Conservation (phyloP, 2,797 vertebrate species). For the Hephaestus fuliginosus region DNA sequence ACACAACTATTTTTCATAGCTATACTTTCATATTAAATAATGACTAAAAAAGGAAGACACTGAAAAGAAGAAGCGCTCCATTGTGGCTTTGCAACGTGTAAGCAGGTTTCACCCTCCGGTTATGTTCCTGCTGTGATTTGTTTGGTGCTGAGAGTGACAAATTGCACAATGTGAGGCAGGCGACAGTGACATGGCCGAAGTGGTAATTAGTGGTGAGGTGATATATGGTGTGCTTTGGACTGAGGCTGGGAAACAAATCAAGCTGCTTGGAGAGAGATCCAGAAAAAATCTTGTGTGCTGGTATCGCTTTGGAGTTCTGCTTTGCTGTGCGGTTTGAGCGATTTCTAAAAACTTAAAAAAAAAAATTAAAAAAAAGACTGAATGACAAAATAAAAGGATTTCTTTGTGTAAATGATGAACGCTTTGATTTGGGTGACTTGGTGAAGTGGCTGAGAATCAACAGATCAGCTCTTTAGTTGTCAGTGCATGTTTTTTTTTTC, state of each 20-base stretch:
- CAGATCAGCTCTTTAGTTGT: slow-evolving; percentile 20
- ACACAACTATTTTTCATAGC: background rate
- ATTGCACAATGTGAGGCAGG: slow-evolving; percentile 56
- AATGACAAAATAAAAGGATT: background rate
- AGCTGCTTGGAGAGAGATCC: slow-evolving; percentile 52
- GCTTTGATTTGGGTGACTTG: slow-evolving; percentile 41
- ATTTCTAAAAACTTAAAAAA: background rate
- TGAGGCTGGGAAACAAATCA: slow-evolving; percentile 63
- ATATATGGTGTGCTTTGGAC: slow-evolving; percentile 53
- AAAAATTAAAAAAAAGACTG: background rate
- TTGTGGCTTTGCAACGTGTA: slow-evolving; percentile 55
- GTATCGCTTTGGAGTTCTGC: slow-evolving; percentile 49
- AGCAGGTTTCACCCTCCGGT: slow-evolving; percentile 78
- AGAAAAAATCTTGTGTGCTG: slow-evolving; percentile 41
- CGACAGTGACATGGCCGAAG: slow-evolving; percentile 63
- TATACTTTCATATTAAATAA: background rate
- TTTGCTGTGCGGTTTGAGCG: slow-evolving; percentile 38
- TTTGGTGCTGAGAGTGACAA: slow-evolving; percentile 71
- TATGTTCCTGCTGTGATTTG: slow-evolving; percentile 73
- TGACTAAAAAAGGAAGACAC: background rate
- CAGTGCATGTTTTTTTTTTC: slow-evolving; percentile 69
- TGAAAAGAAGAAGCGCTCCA: slow-evolving; percentile 26
- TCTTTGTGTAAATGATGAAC: background rate
- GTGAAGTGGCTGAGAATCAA: slow-evolving; percentile 46
- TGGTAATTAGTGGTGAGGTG: slow-evolving; percentile 68